Base-by-base conservation (phyloP, 1,140 invertebrate genomes). In the Bradysia coprophila region DNA sequence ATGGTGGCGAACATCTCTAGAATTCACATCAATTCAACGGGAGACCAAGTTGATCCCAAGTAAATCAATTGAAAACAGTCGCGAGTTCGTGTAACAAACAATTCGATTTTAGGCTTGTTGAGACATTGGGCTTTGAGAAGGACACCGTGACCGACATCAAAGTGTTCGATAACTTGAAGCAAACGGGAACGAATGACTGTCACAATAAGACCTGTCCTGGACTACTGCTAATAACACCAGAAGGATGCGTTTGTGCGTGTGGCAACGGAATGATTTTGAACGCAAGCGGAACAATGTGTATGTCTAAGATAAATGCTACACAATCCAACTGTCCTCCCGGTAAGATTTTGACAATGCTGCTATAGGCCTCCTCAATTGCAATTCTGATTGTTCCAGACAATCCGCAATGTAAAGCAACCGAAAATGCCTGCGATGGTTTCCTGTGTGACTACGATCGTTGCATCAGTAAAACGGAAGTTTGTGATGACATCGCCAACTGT, bases 401-500 rank as follows among this genome's bases (percentile, higher is more conserved):
- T n/a, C n/a, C n/a, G n/a, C n/a, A n/a, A n/a, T n/a, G n/a, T n/a
- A n/a, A n/a, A n/a, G n/a, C n/a, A n/a, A n/a, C n/a, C n/a, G n/a
- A n/a, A n/a, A n/a, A n/a, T n/a, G n/a, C 10, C 36, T 38, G 24
- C 6, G 21, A 34, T 3, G 21, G 21, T n/a, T 68, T 70, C 42
- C 55, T 54, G 15, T 73, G 71, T 43, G 67, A 72, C 42, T 57
- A 45, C 1, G 64, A 59, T 4, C 59, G 63, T 1, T 89, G 83
- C 53, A 77, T 86, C 41, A 64, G 69, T 2, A 55, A 61, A 11
- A 54, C 65, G 2, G 77, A 76, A 70, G 52, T 71, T 2, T 87
- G 83, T 57, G 81, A 86, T 49, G 63, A 66, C 0, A 61, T 69
- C 43, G 59, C 61, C 48, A 78, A 82, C 50, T 84, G 80, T 51